These are phyloP conservation scores for Calephelis perditalis DNA, from an alignment of 2,888 invertebrate genomes.

Conservation along the genomic window DNA sequence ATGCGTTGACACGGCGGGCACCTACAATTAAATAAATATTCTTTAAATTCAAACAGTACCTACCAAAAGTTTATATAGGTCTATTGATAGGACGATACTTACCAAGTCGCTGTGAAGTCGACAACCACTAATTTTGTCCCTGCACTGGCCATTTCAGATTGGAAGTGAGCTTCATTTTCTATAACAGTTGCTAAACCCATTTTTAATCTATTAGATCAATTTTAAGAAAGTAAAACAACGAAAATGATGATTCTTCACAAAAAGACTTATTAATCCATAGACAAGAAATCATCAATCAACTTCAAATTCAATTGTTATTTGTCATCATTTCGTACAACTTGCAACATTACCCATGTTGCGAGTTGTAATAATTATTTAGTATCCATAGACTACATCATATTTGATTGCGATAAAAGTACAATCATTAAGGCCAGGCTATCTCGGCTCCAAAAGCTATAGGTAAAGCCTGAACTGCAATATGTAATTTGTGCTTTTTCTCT, in stretches of 20 bases:
- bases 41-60: slow-evolving; percentile 33
- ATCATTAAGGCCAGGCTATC: no score
- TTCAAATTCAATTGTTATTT: not conserved
- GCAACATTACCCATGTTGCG: not conserved
- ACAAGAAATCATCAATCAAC: not conserved
- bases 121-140: slow-evolving; percentile 94
- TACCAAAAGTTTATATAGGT: slow-evolving; percentile 43
- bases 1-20: slow-evolving; percentile 98
- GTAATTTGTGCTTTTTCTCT: no score
- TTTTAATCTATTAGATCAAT: slow-evolving; percentile 26
- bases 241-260: slow-evolving; percentile 43
- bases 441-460: no score
- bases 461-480: no score
- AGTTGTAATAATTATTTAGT: not conserved
- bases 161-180: slow-evolving; percentile 89
- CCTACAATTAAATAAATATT: slow-evolving; percentile 71
- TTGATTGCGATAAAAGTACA: no score
- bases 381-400: no score
- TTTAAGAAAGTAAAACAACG: slow-evolving; percentile 29
- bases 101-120: slow-evolving; percentile 97
- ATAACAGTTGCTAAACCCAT: slow-evolving; percentile 82
- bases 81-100: slow-evolving; percentile 47
- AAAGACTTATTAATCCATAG: slow-evolving; percentile 25
- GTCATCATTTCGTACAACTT: not conserved
- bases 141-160: slow-evolving; percentile 89